Evolutionary conservation across 2,113 vertebrate genomes (phyloP).

Genomic region (Prinia subflava): DNA sequence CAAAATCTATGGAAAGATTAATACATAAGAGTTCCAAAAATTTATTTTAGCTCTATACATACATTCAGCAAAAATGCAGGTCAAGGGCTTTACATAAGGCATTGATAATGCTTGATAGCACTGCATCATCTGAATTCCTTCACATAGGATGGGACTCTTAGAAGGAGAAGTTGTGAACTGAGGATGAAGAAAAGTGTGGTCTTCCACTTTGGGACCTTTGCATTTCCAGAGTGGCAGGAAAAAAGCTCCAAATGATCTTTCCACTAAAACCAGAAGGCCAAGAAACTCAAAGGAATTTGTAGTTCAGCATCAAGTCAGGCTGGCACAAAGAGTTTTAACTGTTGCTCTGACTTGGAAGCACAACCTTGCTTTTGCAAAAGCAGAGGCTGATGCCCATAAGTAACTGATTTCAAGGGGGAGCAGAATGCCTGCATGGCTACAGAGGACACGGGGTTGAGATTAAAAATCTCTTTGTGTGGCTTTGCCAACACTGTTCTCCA

Average conservation of each 20-base stretch:
- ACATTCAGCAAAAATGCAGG: background rate
- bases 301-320: background rate
- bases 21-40: background rate
- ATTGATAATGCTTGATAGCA: background rate
- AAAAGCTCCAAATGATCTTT: background rate
- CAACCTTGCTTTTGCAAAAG: background rate
- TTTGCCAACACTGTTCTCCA: background rate
- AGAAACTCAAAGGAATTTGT: background rate
- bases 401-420: background rate
- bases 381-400: background rate
- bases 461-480: background rate
- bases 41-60: background rate
- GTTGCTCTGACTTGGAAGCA: background rate
- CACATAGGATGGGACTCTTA: background rate
- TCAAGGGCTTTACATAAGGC: background rate
- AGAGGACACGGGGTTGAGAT: background rate
- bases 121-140: background rate
- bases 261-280: background rate
- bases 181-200: background rate
- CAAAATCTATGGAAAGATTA: background rate
- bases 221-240: background rate
- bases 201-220: background rate
- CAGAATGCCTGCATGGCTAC: background rate
- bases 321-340: background rate
- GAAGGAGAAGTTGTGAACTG: background rate